phyloP scores from a whole-genome alignment of 2,797 vertebrate species.

The Mus minutoides region DNA sequence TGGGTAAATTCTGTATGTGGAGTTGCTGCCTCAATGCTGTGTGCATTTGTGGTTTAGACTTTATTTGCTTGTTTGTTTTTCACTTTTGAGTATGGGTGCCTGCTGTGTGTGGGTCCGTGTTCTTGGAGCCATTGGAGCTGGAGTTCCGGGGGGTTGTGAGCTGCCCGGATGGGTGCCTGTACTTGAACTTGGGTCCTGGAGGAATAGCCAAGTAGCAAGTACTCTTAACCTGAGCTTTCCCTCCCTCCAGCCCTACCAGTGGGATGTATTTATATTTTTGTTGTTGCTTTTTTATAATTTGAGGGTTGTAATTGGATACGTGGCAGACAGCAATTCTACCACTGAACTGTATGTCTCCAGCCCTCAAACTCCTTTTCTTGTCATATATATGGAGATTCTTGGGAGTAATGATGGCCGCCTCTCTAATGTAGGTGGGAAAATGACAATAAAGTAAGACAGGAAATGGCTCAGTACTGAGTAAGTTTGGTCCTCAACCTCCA shows the following conservation, averaged over 20 bases:
- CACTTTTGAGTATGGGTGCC: background rate
- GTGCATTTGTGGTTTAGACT: background rate
- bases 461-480: slow-evolving; percentile 1
- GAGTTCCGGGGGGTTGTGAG: background rate
- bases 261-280: background rate
- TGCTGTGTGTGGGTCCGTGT: background rate
- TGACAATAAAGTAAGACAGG: slow-evolving; percentile 10
- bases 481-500: slow-evolving; percentile 17
- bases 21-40: background rate
- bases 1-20: background rate
- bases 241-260: background rate
- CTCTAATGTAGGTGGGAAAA: background rate
- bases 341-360: background rate
- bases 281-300: background rate
- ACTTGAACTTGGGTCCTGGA: background rate
- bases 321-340: background rate
- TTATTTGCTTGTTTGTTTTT: background rate
- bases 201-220: background rate
- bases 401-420: background rate
- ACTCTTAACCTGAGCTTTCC: background rate
- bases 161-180: background rate
- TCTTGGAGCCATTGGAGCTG: no score
- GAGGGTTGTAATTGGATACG: background rate
- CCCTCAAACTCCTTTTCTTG: background rate
- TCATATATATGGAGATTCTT: background rate